These are phyloP conservation scores for Beroe forskalii DNA, from an alignment of 37 sponge, comb jelly and placozoan genomes.

Conservation along the genomic window DNA sequence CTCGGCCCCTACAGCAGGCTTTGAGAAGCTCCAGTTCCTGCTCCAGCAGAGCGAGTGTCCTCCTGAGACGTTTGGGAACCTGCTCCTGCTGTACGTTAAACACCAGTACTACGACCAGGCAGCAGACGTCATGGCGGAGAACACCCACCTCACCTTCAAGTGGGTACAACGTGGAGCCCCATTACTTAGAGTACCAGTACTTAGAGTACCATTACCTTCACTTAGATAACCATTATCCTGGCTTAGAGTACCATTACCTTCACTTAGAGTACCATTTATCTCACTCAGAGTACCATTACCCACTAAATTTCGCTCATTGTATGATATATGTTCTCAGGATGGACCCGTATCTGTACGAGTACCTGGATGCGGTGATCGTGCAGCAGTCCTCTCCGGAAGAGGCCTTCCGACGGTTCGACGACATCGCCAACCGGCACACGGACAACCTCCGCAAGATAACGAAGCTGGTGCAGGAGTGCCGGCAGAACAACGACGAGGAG, in stretches of 20 bases:
- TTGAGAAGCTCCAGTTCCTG: conserved; percentile 98
- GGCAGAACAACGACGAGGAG: conserved; percentile 86
- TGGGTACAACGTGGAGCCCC: too few relatives aligned
- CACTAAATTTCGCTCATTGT: neutral
- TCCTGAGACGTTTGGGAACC: conserved; percentile 92
- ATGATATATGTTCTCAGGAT: conserved; percentile 21
- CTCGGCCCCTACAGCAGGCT: conserved; percentile 86
- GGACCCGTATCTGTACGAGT: conserved; percentile 80
- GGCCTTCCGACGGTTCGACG: conserved; percentile 93
- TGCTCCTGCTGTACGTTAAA: conserved; percentile 91
- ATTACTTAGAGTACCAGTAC: too few relatives aligned
- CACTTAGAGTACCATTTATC: neutral
- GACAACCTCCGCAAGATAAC: conserved; percentile 88
- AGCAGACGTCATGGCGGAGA: conserved; percentile 98
- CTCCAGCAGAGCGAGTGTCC: conserved; percentile 94
- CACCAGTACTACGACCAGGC: conserved; percentile 95
- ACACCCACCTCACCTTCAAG: conserved; percentile 89
- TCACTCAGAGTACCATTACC: neutral
- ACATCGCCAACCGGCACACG: conserved; percentile 79
- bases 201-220: too few relatives aligned
- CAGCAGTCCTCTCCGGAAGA: conserved; percentile 90
- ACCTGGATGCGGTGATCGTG: conserved; percentile 86
- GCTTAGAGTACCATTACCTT: neutral
- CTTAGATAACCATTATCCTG: too few relatives aligned
- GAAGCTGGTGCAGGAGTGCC: conserved; percentile 86